Evolutionary conservation across 2,888 invertebrate species (phyloP).

Genomic region (Tiliacea aurago): DNA sequence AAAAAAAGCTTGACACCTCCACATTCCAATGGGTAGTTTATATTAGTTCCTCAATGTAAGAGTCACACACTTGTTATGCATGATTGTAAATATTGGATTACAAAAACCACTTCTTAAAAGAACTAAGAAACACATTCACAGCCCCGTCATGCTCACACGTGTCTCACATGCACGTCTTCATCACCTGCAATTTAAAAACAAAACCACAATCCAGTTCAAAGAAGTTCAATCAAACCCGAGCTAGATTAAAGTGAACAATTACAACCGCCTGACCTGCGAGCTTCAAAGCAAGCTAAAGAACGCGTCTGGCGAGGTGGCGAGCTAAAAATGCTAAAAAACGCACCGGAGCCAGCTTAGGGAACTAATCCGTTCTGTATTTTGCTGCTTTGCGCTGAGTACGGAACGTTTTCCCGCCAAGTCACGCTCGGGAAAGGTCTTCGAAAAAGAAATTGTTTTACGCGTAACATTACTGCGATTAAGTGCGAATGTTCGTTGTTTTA

Average conservation of each 20-base stretch:
- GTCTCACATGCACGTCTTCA: neutral
- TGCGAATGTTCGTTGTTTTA: neutral
- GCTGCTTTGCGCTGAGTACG: conserved; percentile 26
- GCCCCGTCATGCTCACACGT: too few species aligned
- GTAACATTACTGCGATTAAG: conserved; percentile 18
- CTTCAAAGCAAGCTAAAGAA: conserved; percentile 24
- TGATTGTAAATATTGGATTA: too few species aligned
- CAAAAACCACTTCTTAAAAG: too few species aligned
- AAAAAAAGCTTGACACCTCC: too few species aligned
- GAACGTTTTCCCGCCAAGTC: conserved; percentile 43
- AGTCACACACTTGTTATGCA: too few species aligned
- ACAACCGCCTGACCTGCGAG: conserved; percentile 23
- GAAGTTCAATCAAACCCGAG: conserved; percentile 26
- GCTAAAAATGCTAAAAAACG: conserved; percentile 37
- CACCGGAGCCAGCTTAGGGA: conserved; percentile 43
- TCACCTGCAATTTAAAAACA: conserved; percentile 9
- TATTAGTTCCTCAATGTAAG: too few species aligned
- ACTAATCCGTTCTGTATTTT: conserved; percentile 49
- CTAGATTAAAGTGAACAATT: conserved; percentile 34
- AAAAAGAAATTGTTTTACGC: conserved; percentile 28
- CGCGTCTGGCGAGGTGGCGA: conserved; percentile 31
- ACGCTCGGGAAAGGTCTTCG: conserved; percentile 13
- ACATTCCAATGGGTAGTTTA: too few species aligned
- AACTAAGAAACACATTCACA: neutral
- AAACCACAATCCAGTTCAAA: neutral